Percentiles rank a stretch among this genome's conserved stretches.
Conservation (phyloP, 1,140 invertebrate species). For the Xylocopa sonorina region DNA sequence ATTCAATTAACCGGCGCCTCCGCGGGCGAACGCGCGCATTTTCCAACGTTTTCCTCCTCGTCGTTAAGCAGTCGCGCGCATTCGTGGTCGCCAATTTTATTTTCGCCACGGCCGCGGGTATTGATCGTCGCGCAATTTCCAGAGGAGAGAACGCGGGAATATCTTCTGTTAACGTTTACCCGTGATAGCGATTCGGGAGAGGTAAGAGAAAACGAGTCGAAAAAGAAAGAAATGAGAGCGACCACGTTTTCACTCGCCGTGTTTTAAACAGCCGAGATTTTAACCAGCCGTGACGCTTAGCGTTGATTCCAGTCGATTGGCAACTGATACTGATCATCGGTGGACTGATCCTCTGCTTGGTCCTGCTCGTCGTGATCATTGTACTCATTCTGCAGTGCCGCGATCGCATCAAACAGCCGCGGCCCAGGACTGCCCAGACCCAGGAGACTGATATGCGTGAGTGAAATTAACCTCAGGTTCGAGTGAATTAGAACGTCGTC, state of each 20-base stretch:
- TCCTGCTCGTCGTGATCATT: conserved; percentile 82
- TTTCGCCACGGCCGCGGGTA: neutral
- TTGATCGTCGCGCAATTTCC: neutral
- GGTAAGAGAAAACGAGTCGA: neutral
- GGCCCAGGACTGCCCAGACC: conserved; percentile 76
- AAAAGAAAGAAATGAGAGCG: conserved; percentile 28
- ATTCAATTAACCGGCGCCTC: conserved; percentile 35
- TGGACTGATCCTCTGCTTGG: conserved; percentile 81
- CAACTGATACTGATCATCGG: conserved; percentile 83
- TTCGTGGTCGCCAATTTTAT: conserved; percentile 15
- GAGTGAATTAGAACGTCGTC: conserved; percentile 32
- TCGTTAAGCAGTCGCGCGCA: conserved; percentile 45
- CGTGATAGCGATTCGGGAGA: too few relatives aligned
- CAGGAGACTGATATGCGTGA: conserved; percentile 81
- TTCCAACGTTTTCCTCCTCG: conserved; percentile 11
- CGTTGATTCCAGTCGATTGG: conserved; percentile 82
- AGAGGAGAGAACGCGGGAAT: neutral
- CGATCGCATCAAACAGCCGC: conserved; percentile 81
- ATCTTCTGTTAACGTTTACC: too few relatives aligned
- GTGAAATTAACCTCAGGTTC: conserved; percentile 66
- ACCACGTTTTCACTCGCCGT: conserved; percentile 26
- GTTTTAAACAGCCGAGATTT: conserved; percentile 70
- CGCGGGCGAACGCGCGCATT: neutral
- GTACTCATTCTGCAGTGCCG: conserved; percentile 83
- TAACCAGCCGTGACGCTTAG: conserved; percentile 78